Evolutionary conservation across 2,888 invertebrate genomes (phyloP), one percentile per base, ranked within the genome.

Genomic region (Plebejus anna): DNA sequence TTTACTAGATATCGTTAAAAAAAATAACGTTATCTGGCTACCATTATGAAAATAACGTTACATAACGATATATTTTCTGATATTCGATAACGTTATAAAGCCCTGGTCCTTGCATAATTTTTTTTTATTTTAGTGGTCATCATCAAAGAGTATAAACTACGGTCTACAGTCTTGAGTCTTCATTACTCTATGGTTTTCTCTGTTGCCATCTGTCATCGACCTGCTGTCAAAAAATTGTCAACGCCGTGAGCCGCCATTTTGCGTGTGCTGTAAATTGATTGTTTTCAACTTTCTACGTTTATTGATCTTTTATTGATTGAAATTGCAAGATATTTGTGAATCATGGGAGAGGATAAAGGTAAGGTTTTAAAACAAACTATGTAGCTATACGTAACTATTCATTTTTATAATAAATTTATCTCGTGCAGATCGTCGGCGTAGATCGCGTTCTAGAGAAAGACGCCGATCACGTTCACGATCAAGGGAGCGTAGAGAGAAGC

Each of bases 291-390:
- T 77, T 75, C 72, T 75, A 70, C 47, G 11, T 61, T 77, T 55
- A 75, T 13, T 55, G 11, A 75, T 38, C 77, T 77, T 70, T 75
- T 76, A 71, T 59, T 75, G 28, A 76, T 76, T 76, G 70, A 72
- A 76, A 70, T 38, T 71, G 9, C 47, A 11, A 55, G 76, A 57
- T 72, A 79, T 75, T 22, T 70, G 51, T 75, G 70, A 79, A 78
- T 76, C 71, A 94, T 94, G 94, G 94, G 94, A 51, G 94, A 94
- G 88, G 94, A 94, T 79, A 94, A 94, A 94, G 94, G 94, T 94
- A 86, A 82, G 70, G 77, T 66, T 38, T 61, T 59, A 77, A 70
- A 22, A 70, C 55, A 13, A 47, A 6, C 32, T 75, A 38, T 77
- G 36, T 38, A 28, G 13, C 32, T 38, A 7, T 70, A 61, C 36